Conservation (phyloP, 2,888 invertebrate genomes). For the Neelides folsomi region DNA sequence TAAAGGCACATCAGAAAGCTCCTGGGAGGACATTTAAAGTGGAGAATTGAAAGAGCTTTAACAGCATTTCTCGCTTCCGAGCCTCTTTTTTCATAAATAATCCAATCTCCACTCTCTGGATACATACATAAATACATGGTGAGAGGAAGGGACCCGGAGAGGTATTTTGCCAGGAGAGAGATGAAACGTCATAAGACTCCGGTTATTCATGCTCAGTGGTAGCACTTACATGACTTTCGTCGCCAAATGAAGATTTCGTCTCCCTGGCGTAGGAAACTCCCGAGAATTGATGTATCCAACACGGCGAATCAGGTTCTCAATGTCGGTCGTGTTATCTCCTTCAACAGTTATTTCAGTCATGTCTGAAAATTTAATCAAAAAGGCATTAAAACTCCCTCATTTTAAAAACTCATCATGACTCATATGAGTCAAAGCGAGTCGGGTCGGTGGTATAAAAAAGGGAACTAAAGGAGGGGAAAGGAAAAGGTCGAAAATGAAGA, state of each 20-base stretch:
- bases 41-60: too few relatives aligned
- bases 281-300: slow-evolving; percentile 77
- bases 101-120: too few relatives aligned
- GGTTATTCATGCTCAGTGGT: not conserved
- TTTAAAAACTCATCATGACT: not conserved
- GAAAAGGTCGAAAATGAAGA: not conserved
- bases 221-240: slow-evolving; percentile 58
- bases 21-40: too few relatives aligned
- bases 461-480: not conserved
- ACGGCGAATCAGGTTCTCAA: slow-evolving; percentile 70
- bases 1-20: too few relatives aligned
- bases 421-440: not conserved
- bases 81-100: too few relatives aligned
- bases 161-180: slow-evolving; percentile 6
- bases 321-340: slow-evolving; percentile 76
- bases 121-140: too few relatives aligned
- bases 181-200: slow-evolving; percentile 3
- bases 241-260: slow-evolving; percentile 68
- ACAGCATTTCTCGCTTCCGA: too few relatives aligned
- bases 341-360: slow-evolving; percentile 80
- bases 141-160: too few relatives aligned
- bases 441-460: too few relatives aligned
- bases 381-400: not conserved
- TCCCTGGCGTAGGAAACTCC: slow-evolving; percentile 85
- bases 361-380: slow-evolving; percentile 40